phyloP scores from a whole-genome alignment of 1,140 invertebrate species.

The Lepidurus arcticus region DNA sequence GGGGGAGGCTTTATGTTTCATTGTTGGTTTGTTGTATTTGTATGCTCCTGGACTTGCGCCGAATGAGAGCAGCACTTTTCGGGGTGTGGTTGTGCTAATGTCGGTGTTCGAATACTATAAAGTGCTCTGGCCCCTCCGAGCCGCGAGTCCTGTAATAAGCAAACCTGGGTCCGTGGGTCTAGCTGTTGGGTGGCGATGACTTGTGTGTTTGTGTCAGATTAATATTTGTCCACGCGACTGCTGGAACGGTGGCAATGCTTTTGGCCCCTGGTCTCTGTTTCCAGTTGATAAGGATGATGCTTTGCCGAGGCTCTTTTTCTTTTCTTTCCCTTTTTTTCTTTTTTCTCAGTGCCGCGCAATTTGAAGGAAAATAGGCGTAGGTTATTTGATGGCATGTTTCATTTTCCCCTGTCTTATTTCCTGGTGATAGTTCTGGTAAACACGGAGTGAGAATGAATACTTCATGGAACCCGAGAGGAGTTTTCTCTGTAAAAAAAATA shows the following conservation, averaged over 20 bases:
- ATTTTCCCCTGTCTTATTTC: not conserved
- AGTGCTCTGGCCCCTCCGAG: too few species aligned
- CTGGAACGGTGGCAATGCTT: not conserved
- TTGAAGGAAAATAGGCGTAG: constrained; percentile 12
- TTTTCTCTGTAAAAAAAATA: not conserved
- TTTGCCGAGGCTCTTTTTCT: not conserved
- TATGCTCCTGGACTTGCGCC: not conserved
- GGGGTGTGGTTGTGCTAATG: constrained; percentile 10
- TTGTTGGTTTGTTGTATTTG: not conserved
- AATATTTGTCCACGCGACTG: constrained; percentile 21
- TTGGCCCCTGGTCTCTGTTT: not conserved
- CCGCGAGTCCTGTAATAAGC: too few species aligned
- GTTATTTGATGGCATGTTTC: not conserved
- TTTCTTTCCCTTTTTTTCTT: not conserved
- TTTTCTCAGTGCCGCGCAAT: not conserved
- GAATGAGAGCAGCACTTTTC: not conserved
- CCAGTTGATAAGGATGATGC: not conserved
- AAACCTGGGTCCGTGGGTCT: too few species aligned
- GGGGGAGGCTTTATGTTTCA: not conserved
- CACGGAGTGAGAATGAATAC: not conserved
- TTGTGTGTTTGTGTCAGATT: constrained; percentile 19
- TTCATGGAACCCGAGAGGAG: not conserved
- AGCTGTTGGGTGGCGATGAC: not conserved
- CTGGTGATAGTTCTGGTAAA: not conserved
- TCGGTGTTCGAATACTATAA: not conserved